Conservation (phyloP, 2,888 invertebrate genomes). For the Phorcus lineatus region DNA sequence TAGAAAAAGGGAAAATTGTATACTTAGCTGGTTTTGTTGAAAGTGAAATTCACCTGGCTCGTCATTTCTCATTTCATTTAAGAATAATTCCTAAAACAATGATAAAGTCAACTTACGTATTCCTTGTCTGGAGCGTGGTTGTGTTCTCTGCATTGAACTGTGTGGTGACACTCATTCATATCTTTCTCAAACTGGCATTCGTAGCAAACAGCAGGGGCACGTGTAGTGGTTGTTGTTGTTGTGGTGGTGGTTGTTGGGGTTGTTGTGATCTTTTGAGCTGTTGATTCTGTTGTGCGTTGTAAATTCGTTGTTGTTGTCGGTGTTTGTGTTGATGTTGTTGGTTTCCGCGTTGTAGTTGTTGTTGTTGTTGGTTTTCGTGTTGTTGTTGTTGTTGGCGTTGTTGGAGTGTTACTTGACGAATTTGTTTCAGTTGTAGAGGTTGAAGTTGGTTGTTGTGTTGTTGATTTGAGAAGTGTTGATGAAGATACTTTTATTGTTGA, state of each 20-base stretch:
- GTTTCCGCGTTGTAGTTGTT: neutral
- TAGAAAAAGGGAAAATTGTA: no score
- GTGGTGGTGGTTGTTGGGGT: neutral
- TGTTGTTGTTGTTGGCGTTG: neutral
- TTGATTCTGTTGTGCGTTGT: neutral
- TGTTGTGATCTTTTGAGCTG: neutral
- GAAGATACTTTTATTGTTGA: no score
- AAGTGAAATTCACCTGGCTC: no score
- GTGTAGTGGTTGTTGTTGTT: neutral
- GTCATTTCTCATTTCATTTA: no score
- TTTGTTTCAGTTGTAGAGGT: neutral
- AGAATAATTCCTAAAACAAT: no score
- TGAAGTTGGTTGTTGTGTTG: neutral
- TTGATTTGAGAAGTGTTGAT: no score
- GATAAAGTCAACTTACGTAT: neutral
- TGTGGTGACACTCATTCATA: neutral
- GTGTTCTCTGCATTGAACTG: neutral
- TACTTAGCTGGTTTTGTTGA: no score
- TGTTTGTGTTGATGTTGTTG: neutral
- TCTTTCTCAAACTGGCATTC: slow-evolving; percentile 12
- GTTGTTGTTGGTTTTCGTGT: neutral
- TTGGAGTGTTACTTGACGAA: neutral
- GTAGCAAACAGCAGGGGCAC: neutral
- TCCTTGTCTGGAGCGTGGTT: neutral
- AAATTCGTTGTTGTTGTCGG: neutral